A percentile compares a stretch with the other conserved stretches of the same genome.
These are phyloP conservation scores for Meteorus colon DNA, from an alignment of 2,888 invertebrate genomes.

Conservation along the genomic window DNA sequence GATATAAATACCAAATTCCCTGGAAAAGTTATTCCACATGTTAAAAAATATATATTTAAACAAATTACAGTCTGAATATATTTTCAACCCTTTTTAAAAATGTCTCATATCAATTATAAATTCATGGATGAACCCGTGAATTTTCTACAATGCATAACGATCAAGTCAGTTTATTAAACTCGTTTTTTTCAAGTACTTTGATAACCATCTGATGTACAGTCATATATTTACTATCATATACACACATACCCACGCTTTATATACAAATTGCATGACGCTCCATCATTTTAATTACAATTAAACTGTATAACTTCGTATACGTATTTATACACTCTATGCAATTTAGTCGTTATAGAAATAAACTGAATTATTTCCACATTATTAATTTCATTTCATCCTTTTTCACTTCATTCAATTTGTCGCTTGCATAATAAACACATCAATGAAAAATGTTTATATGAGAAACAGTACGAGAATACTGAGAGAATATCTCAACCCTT, in stretches of 20 bases:
- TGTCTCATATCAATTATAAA: no score
- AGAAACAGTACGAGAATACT: background rate
- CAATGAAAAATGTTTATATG: conserved; percentile 3
- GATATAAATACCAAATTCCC: conserved; percentile 37
- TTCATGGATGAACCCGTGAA: no score
- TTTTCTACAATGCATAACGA: background rate
- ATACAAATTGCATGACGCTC: conserved; percentile 17
- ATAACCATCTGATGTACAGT: conserved; percentile 14
- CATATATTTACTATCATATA: background rate
- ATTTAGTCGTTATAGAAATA: conserved; percentile 16
- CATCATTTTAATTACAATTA: conserved; percentile 38
- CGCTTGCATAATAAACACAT: conserved; percentile 31
- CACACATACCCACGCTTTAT: conserved; percentile 24
- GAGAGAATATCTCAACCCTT: background rate
- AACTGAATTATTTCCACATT: conserved; percentile 18
- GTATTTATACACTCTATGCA: conserved; percentile 13
- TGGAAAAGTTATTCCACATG: background rate
- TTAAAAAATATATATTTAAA: background rate
- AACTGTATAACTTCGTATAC: background rate
- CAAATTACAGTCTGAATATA: no score
- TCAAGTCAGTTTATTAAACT: conserved; percentile 8
- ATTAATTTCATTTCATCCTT: background rate
- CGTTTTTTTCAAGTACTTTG: conserved; percentile 18
- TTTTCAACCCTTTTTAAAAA: no score
- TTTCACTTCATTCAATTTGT: conserved; percentile 22